Evolutionary conservation across 2,888 invertebrate genomes (phyloP).

Genomic region (Cepaea hortensis): DNA sequence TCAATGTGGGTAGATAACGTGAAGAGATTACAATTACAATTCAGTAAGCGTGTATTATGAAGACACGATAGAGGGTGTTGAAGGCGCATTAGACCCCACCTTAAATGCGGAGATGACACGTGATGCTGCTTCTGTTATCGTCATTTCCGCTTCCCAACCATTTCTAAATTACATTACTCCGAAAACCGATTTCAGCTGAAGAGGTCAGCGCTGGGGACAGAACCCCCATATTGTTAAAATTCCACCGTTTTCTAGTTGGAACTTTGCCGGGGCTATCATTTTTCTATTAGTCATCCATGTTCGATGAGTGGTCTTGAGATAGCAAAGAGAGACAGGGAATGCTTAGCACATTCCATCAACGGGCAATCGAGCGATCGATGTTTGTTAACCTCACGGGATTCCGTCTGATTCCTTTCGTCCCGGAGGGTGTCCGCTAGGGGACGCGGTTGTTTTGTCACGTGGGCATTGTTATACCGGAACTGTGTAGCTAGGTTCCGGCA

Average conservation of each 20-base stretch:
- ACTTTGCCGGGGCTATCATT: conserved; percentile 4
- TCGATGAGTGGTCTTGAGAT: conserved; percentile 16
- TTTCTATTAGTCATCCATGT: conserved; percentile 36
- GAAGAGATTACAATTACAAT: no score
- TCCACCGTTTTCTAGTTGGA: neutral
- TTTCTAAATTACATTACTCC: no score
- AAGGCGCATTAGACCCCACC: no score
- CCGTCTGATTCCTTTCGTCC: neutral
- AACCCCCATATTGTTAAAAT: neutral
- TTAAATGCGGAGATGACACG: no score
- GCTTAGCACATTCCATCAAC: conserved; percentile 29
- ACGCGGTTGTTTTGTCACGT: neutral
- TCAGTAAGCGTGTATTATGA: no score
- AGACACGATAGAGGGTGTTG: no score
- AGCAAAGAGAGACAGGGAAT: conserved; percentile 7
- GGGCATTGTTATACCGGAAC: neutral
- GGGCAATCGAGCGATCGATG: conserved; percentile 21
- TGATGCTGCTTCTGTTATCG: no score
- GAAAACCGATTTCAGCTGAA: neutral
- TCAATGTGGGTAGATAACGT: no score
- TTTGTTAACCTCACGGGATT: neutral
- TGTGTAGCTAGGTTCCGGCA: neutral
- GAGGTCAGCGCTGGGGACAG: neutral
- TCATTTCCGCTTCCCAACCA: no score
- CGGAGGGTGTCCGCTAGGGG: neutral